A percentile compares a stretch with the other conserved stretches of the same genome.
Conservation (phyloP, 2,888 invertebrate species). For the Andricus curvator region DNA sequence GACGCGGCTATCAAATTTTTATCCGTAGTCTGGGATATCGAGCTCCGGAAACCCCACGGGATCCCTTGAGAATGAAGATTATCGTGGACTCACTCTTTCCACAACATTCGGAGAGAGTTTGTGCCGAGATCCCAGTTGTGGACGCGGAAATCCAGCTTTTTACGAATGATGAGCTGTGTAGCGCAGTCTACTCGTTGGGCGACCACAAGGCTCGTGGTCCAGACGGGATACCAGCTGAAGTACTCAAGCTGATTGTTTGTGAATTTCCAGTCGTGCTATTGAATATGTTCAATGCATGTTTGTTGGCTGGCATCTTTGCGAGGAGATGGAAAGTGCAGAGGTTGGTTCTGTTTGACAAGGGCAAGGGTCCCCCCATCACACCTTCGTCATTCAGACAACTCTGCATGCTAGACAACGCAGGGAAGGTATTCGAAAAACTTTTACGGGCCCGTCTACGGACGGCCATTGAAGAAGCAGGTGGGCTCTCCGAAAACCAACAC, state of each 20-base stretch:
- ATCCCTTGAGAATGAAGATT: background rate
- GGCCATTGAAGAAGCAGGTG: background rate
- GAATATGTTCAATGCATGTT: too few species aligned
- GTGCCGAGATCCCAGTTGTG: background rate
- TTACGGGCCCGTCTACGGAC: slow-evolving; percentile 39
- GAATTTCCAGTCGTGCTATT: slow-evolving; percentile 24
- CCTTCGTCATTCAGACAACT: too few species aligned
- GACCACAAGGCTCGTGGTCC: slow-evolving; percentile 51
- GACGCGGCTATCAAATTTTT: too few species aligned
- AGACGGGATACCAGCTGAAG: too few species aligned
- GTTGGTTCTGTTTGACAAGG: slow-evolving; percentile 45
- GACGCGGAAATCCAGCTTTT: background rate
- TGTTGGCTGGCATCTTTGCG: slow-evolving; percentile 44
- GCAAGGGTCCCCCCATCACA: slow-evolving; percentile 44
- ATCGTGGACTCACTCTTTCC: slow-evolving; percentile 41
- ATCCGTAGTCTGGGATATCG: too few species aligned
- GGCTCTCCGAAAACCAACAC: too few species aligned
- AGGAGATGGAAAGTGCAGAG: slow-evolving; percentile 51
- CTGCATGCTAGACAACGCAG: slow-evolving; percentile 37
- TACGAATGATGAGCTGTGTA: background rate
- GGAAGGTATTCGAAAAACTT: slow-evolving; percentile 58
- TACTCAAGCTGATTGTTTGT: too few species aligned
- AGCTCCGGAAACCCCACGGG: too few species aligned
- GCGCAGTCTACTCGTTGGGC: background rate
- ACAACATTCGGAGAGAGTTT: background rate